phyloP scores from a whole-genome alignment of 2,888 invertebrate species.

The Epinotia bilunana region DNA sequence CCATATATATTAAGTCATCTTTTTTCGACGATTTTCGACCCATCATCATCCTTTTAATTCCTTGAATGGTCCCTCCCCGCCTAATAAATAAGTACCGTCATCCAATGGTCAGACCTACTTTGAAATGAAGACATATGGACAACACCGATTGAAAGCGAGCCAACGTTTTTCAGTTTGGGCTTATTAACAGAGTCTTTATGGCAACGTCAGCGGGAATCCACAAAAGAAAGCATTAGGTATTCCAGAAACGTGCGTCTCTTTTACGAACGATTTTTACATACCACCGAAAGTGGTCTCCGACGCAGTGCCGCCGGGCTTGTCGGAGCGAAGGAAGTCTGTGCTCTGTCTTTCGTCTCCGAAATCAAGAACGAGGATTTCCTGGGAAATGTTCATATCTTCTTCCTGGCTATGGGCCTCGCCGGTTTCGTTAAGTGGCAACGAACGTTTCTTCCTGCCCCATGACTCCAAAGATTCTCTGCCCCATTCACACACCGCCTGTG shows the following conservation, averaged over 20 bases:
- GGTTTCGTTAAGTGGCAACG: conserved; percentile 84
- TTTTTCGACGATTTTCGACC: too few relatives aligned
- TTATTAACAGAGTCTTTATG: background rate
- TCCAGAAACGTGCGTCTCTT: background rate
- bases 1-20: too few relatives aligned
- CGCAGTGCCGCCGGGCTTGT: conserved; percentile 86
- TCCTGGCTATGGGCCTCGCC: conserved; percentile 86
- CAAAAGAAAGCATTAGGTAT: background rate
- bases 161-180: background rate
- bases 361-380: conserved; percentile 96
- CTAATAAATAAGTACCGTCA: too few relatives aligned
- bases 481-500: conserved; percentile 95
- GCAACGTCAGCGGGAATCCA: background rate
- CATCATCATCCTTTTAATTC: too few relatives aligned
- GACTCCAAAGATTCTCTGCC: conserved; percentile 95
- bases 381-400: conserved; percentile 96
- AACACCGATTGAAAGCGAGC: background rate
- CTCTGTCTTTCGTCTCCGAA: conserved; percentile 95
- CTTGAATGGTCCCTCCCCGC: too few relatives aligned
- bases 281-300: conserved; percentile 89
- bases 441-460: conserved; percentile 95
- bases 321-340: conserved; percentile 90
- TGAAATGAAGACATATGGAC: too few relatives aligned
- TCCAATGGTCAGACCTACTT: too few relatives aligned
- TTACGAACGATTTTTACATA: conserved; percentile 59